A percentile compares a stretch with the other conserved stretches of the same genome.
Conservation (phyloP, 2,113 vertebrate genomes). For the Clarias gariepinus region DNA sequence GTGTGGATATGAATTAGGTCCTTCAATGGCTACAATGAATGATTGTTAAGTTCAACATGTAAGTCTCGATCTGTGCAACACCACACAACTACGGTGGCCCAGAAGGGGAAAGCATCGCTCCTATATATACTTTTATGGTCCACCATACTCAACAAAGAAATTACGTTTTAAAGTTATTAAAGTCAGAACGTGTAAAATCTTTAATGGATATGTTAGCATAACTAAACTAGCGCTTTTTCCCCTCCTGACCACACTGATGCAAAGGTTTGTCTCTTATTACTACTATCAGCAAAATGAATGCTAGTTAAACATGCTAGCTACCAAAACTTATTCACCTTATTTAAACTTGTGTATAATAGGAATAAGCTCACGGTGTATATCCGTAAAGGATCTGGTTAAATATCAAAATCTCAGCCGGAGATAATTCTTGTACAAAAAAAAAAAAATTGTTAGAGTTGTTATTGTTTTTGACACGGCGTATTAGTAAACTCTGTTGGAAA, state of each 20-base stretch:
- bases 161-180: not conserved
- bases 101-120: too few relatives aligned
- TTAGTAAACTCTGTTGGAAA: not conserved
- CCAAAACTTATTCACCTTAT: not conserved
- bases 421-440: not conserved
- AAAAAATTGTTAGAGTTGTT: not conserved
- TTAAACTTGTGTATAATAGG: not conserved
- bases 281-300: not conserved
- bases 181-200: not conserved
- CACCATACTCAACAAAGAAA: not conserved
- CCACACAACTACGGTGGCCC: too few relatives aligned
- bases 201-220: not conserved
- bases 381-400: not conserved
- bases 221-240: not conserved
- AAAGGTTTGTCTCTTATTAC: not conserved
- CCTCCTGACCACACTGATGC: not conserved
- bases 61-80: too few relatives aligned
- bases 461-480: not conserved
- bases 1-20: not conserved
- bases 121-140: too few relatives aligned
- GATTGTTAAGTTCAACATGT: not conserved
- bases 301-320: not conserved
- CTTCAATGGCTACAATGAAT: not conserved
- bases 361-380: not conserved
- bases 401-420: not conserved